phyloP scores from a whole-genome alignment of 1,140 invertebrate genomes.

The Micrasema longulum region DNA sequence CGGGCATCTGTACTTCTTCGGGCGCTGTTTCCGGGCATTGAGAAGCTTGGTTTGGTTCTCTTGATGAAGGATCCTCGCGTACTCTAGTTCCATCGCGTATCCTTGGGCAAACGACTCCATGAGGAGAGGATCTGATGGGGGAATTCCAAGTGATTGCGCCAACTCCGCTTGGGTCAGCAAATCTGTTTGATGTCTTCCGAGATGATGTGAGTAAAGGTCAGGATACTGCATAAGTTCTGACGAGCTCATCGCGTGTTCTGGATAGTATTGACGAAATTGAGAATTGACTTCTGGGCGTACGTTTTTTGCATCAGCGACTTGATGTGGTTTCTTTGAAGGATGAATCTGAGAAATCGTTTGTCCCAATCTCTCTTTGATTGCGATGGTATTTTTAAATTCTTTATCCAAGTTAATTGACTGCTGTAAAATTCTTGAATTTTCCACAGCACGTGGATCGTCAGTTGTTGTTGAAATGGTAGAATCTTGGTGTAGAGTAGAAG shows the following conservation, averaged over 20 bases:
- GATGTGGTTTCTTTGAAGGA: not conserved
- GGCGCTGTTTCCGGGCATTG: conserved; percentile 80
- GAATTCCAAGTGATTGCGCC: conserved; percentile 65
- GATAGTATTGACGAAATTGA: conserved; percentile 36
- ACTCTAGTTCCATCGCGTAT: conserved; percentile 74
- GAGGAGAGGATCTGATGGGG: conserved; percentile 66
- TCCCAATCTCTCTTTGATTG: conserved; percentile 31
- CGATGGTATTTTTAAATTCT: conserved; percentile 7
- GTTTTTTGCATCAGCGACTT: not conserved
- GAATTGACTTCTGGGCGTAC: not conserved
- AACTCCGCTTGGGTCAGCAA: conserved; percentile 63
- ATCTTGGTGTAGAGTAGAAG: conserved; percentile 61
- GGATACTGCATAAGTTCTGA: conserved; percentile 37
- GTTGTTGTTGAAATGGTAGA: conserved; percentile 69
- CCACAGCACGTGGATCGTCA: conserved; percentile 53
- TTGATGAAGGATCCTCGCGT: conserved; percentile 73
- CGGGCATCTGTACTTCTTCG: conserved; percentile 90
- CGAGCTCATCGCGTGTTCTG: conserved; percentile 36
- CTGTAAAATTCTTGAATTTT: not conserved
- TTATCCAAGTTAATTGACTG: too few relatives aligned
- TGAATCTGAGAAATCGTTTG: not conserved
- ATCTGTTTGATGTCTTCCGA: conserved; percentile 59
- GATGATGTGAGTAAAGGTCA: conserved; percentile 53
- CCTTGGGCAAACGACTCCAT: conserved; percentile 68
- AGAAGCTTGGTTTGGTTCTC: conserved; percentile 74